phyloP scores from a whole-genome alignment of 2,888 invertebrate species.

The Catocala nupta region DNA sequence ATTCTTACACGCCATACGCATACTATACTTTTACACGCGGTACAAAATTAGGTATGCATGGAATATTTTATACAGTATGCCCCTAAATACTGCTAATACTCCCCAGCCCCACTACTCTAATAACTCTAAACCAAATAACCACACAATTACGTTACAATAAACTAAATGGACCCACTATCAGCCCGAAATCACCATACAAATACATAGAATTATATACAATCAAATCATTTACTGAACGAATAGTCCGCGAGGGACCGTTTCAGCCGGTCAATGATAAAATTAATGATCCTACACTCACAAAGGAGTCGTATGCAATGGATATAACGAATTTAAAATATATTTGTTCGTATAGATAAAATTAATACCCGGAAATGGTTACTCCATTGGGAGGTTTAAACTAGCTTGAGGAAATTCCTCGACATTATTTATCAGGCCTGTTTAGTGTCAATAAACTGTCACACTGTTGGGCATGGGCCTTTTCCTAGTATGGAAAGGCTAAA shows the following conservation, averaged over 20 bases:
- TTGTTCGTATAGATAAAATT: background rate
- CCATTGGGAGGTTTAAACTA: background rate
- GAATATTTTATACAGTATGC: background rate
- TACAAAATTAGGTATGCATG: too few species aligned
- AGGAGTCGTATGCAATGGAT: constrained; percentile 8
- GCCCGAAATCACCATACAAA: background rate
- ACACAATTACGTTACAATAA: background rate
- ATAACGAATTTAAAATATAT: constrained; percentile 6
- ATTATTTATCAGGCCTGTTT: too few species aligned
- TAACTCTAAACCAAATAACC: background rate
- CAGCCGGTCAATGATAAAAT: constrained; percentile 45
- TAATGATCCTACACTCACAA: constrained; percentile 36
- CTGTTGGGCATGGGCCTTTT: too few species aligned
- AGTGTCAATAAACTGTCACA: too few species aligned
- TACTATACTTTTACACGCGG: too few species aligned
- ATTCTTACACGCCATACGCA: too few species aligned
- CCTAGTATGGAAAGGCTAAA: too few species aligned
- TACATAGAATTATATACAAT: background rate
- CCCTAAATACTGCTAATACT: background rate
- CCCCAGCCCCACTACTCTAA: background rate
- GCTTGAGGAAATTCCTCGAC: too few species aligned
- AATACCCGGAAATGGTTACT: background rate
- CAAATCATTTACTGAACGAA: constrained; percentile 47
- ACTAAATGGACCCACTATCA: background rate
- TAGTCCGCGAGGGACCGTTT: constrained; percentile 43